phyloP scores from a whole-genome alignment of 2,113 vertebrate species.

The Gavialis gangeticus region DNA sequence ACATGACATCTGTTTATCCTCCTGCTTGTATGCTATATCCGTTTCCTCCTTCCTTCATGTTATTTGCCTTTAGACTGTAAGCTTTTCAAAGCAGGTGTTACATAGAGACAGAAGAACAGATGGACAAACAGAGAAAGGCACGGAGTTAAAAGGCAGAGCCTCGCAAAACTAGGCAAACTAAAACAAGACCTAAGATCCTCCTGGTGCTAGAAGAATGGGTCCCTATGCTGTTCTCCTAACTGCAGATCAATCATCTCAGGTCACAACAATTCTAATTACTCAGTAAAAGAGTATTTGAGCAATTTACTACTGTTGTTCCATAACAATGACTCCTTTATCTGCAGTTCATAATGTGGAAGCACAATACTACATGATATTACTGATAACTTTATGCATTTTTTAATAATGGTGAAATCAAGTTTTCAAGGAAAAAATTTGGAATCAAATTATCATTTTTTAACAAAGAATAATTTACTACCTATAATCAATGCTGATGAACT shows the following conservation, averaged over 20 bases:
- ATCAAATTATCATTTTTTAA: neutral
- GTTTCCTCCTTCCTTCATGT: conserved; percentile 53
- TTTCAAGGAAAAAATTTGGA: too few relatives aligned
- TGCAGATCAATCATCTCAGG: neutral
- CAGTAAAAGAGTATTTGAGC: neutral
- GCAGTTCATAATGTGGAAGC: neutral
- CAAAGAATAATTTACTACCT: neutral
- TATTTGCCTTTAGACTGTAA: conserved; percentile 68
- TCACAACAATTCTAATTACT: neutral
- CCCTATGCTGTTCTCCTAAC: conserved; percentile 13
- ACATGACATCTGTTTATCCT: conserved; percentile 61
- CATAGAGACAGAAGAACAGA: conserved; percentile 48
- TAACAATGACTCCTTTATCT: neutral
- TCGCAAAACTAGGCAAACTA: neutral
- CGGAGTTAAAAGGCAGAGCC: neutral
- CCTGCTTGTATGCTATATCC: neutral
- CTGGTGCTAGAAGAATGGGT: neutral
- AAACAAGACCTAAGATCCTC: neutral
- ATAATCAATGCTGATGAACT: neutral
- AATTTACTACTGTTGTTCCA: neutral
- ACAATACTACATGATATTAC: neutral
- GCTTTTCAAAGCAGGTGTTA: conserved; percentile 56
- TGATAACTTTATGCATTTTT: neutral
- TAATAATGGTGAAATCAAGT: neutral
- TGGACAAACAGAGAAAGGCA: neutral